Base-by-base conservation (phyloP, 2,888 invertebrate species). In the Seladonia tumulorum region DNA sequence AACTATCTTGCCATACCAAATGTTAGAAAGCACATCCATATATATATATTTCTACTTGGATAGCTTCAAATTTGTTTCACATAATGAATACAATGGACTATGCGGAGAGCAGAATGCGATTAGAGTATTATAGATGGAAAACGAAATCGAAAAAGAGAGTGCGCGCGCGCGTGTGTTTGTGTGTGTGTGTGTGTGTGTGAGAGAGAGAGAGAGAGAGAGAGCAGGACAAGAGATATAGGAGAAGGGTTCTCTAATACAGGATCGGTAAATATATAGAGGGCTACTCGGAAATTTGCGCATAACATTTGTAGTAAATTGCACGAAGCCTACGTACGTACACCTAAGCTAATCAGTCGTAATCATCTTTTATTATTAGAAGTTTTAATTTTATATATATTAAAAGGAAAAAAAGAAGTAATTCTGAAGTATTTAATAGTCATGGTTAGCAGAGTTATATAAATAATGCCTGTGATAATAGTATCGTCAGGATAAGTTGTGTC, bases 381-480 rank as follows among this genome's bases (percentile, higher is more conserved):
- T 94, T 94, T 94, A 93, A 94, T 94, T 94, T 94, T 94, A 93
- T 93, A 93, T 93, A 88, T 91, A 88, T 89, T 86, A 83, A 91
- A 89, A 89, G 78, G 57, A 49, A 82, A 87, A 88, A 87, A 90
- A 89, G 88, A 91, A 91, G 88, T 92, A 92, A 92, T 93, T 92
- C 92, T 92, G 92, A 93, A 92, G 93, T 92, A 92, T 94, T 94
- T 94, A 93, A 93, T 94, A 94, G 94, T 94, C 94, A 92, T 93
- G 94, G 91, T 94, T 95, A 95, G 94, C 93, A 94, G 93, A 95
- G 94, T 95, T 95, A 94, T 94, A 94, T 94, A 95, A 96, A 96
- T 96, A 96, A 96, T 96, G 96, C 96, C 96, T 96, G 96, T 96
- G 96, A 96, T 96, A 96, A 96, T 96, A 96, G 96, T 96, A 96